phyloP scores from a whole-genome alignment of 2,113 vertebrate genomes.

The Salvelinus fontinalis region DNA sequence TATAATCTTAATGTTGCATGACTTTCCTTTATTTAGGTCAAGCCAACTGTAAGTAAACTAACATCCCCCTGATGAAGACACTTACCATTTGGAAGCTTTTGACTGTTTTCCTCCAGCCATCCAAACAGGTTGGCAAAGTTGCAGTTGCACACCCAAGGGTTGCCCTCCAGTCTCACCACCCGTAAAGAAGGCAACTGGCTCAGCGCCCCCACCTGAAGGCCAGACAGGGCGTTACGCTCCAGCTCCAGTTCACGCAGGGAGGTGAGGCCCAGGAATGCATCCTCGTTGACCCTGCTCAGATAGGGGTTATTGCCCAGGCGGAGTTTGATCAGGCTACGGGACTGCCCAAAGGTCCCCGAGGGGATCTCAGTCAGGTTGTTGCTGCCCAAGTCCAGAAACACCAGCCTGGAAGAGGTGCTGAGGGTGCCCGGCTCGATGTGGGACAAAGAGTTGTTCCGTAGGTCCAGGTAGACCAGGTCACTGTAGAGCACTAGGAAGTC shows the following conservation, averaged over 20 bases:
- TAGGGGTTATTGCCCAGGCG: conserved; percentile 88
- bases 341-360: conserved; percentile 86
- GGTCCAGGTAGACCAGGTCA: conserved; percentile 94
- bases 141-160: conserved; percentile 97
- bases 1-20: conserved; percentile 24
- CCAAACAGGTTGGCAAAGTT: conserved; percentile 92
- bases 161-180: conserved; percentile 88
- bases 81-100: conserved; percentile 93
- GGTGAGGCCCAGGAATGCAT: conserved; percentile 88
- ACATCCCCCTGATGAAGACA: neutral
- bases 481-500: conserved; percentile 96
- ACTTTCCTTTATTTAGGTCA: conserved; percentile 31
- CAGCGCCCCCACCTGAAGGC: conserved; percentile 84
- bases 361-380: conserved; percentile 93
- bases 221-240: conserved; percentile 87
- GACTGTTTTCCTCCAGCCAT: conserved; percentile 91
- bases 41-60: conserved; percentile 18
- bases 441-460: conserved; percentile 92
- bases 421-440: conserved; percentile 89
- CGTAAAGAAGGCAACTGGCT: conserved; percentile 87
- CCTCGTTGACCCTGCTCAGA: conserved; percentile 86
- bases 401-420: conserved; percentile 88
- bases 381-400: conserved; percentile 92
- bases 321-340: conserved; percentile 87
- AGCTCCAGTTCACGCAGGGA: conserved; percentile 92